Evolutionary conservation across 2,797 vertebrate genomes (phyloP).

Genomic region (Sylvia borin): DNA sequence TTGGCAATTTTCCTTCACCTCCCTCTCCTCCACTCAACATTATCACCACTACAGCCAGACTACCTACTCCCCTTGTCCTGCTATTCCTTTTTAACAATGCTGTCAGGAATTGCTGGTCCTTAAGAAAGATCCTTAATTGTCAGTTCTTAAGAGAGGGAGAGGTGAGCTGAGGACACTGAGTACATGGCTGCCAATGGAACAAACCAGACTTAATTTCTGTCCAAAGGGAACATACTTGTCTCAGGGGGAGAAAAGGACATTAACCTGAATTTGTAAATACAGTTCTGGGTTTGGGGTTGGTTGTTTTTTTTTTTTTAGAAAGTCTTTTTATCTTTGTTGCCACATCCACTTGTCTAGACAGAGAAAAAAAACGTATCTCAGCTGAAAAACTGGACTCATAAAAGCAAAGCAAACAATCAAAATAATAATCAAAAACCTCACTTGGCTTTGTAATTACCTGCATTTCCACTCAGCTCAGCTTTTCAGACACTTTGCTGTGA

Average conservation of each 20-base stretch:
- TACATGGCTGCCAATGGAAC: not conserved
- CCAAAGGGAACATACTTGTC: not conserved
- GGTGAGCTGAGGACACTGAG: not conserved
- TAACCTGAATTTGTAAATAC: not conserved
- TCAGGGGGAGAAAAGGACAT: not conserved
- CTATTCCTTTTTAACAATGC: not conserved
- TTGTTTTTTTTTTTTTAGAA: not conserved
- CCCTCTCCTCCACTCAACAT: not conserved
- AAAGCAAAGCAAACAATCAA: not conserved
- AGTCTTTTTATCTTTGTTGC: not conserved
- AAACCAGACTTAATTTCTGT: not conserved
- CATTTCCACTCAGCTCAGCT: not conserved
- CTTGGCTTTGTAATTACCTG: not conserved
- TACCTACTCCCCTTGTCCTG: not conserved
- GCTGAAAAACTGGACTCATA: not conserved
- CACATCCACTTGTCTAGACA: not conserved
- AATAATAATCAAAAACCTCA: not conserved
- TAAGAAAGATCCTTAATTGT: not conserved
- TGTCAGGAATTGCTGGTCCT: not conserved
- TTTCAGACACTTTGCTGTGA: rapidly evolving
- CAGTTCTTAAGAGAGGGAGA: not conserved
- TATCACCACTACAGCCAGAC: not conserved
- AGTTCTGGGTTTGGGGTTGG: not conserved
- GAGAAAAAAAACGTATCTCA: not conserved
- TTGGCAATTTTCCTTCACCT: not conserved